Base-by-base conservation (phyloP, 2,888 invertebrate genomes). In the Neelides folsomi region DNA sequence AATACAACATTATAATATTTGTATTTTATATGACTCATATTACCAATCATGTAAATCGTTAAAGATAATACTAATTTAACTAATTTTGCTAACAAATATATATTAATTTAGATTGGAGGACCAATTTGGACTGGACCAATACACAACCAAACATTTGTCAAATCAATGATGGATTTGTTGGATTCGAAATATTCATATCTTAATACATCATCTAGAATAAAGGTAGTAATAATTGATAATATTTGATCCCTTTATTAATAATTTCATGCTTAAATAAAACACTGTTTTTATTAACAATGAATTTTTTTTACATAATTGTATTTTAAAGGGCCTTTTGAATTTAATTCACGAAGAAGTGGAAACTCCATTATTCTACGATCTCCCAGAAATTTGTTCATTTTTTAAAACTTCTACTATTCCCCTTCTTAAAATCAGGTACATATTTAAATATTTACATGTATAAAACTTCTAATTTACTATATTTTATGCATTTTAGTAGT, bases 41-140 rank as follows among this genome's bases (percentile, higher is more conserved):
- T n/a, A n/a, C n/a, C n/a, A n/a, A n/a, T n/a, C n/a, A 15, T 20
- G 12, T 34, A 10, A 46, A n/a, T 27, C 27, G 12, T 13, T 13
- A 40, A 13, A n/a, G 7, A 15, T 43, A 63, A 51, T 44, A 52
- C 45, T 15, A 49, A 55, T 49, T 59, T 52, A 51, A 38, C 42
- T 1, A 49, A 54, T 10, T 18, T 38, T 47, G 52, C 48, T 47
- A 27, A 13, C 51, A 51, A 47, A 34, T 42, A 51, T 52, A 15
- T 55, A 47, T 50, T 40, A 43, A 53, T 69, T 47, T 70, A 87
- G 82, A 70, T 89, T 61, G 90, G 89, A 9, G 98, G 98, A 1
- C 98, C 98, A 0, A 82, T 99, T 61, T 98, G 95, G 93, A 78
- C 83, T 1, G 87, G 79, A 0, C 82, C 84, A 0, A 77, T 98